Percentiles rank a stretch among this genome's conserved stretches.
These are phyloP conservation scores for Agapornis canus DNA, from an alignment of 2,797 vertebrate species.

Conservation along the genomic window DNA sequence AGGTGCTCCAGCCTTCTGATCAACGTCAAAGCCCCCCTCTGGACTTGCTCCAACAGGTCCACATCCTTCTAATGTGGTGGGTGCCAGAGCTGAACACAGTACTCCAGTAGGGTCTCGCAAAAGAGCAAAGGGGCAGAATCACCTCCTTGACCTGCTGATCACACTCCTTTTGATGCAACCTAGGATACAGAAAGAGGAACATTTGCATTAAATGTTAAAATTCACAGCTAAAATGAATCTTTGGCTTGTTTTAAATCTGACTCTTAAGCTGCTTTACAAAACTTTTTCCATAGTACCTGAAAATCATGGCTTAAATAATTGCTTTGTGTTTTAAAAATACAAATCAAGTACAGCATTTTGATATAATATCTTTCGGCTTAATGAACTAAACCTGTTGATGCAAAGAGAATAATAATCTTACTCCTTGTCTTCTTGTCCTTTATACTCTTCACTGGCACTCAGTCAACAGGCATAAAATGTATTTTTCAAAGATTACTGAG, in stretches of 20 bases:
- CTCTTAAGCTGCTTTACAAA: neutral
- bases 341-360: neutral
- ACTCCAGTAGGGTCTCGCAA: neutral
- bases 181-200: neutral
- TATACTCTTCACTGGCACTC: neutral
- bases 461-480: neutral
- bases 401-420: neutral
- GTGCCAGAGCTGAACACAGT: neutral
- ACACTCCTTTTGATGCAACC: neutral
- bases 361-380: neutral
- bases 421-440: neutral
- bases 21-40: neutral
- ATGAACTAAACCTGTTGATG: neutral
- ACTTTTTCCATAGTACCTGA: neutral
- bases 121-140: neutral
- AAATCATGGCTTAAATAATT: neutral
- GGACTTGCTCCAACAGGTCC: neutral
- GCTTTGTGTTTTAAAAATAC: neutral
- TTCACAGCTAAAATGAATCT: neutral
- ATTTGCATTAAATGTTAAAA: neutral
- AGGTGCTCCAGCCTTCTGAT: neutral
- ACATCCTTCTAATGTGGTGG: neutral
- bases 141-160: neutral
- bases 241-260: neutral
- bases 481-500: neutral